These are phyloP conservation scores for Diarsia brunnea DNA, from an alignment of 2,888 invertebrate species.

Conservation along the genomic window DNA sequence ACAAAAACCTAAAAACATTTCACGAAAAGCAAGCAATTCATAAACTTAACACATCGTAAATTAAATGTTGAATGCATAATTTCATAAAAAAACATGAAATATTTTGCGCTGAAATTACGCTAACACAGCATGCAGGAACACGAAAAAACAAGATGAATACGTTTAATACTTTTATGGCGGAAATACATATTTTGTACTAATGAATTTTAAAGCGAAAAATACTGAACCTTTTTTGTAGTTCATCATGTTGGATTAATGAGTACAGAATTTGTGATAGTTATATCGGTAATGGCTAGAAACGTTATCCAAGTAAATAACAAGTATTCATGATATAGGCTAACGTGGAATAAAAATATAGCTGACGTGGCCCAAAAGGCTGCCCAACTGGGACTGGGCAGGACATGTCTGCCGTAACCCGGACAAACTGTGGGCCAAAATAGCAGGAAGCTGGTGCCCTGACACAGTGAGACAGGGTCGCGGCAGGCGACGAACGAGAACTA, in stretches of 20 bases:
- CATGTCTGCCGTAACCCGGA: too few species aligned
- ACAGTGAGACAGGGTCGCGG: too few species aligned
- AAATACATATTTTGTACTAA: conserved; percentile 3
- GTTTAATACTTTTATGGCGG: conserved; percentile 4
- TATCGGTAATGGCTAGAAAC: neutral
- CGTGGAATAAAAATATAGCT: neutral
- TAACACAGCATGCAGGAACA: conserved; percentile 10
- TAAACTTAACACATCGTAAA: conserved; percentile 56
- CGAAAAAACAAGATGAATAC: conserved; percentile 29
- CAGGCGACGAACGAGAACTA: too few species aligned
- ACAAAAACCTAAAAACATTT: conserved; percentile 30
- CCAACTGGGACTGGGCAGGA: too few species aligned
- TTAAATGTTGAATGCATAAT: conserved; percentile 56
- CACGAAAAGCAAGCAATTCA: conserved; percentile 42
- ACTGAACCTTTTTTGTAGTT: neutral
- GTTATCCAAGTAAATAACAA: neutral
- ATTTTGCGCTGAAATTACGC: conserved; percentile 46
- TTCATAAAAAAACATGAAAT: conserved; percentile 37
- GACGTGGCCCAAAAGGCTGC: too few species aligned
- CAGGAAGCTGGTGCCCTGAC: too few species aligned
- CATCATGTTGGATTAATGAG: neutral
- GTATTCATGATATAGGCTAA: neutral
- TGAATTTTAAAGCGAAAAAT: neutral
- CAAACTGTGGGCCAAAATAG: too few species aligned
- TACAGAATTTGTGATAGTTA: neutral